Base-by-base conservation (phyloP, 2,888 invertebrate species). In the Xestobium rufovillosum region DNA sequence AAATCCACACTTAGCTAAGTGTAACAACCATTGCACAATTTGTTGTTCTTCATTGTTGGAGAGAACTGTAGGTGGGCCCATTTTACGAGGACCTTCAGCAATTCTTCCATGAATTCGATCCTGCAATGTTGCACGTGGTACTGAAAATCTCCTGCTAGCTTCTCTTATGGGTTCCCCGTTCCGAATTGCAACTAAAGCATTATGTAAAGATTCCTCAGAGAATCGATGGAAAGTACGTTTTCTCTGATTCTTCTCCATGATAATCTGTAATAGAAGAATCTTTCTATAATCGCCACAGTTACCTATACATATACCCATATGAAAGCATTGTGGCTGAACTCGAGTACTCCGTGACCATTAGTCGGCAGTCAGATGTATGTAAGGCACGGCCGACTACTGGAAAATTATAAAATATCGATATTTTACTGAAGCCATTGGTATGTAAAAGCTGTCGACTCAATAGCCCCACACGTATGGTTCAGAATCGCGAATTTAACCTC, bases 1-100 rank as follows among this genome's bases (percentile, higher is more conserved):
- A 43, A 58, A 55, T n/a, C 56, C 56, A 26, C 46, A 37, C 17
- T 52, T 48, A 14, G 47, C 48, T 26, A 51, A 41, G 11, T 43
- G 38, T 2, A 50, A 10, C 17, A 56, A 43, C 56, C 55, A 58
- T 14, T 33, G 39, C 8, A 47, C 38, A 8, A 38, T 12, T 9
- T n/a, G 9, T n/a, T 26, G 6, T 12, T 38, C 38, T 17, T 38
- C 38, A n/a, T 39, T 13, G 12, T 39, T n/a, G 6, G 28, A 11
- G 11, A 39, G 23, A 6, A 38, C 12, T 14, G 39, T 38, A 13
- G 15, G 17, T 13, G 39, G 39, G 9, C 39, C 37, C 29, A 39
- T 39, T 30, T 30, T 29, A 10, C 37, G 42, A 14, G 48, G 26
- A 36, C 32, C 42, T 40, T 51, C 46, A 25, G 44, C 36, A 35